Conservation (phyloP, 2,797 vertebrate genomes). For the Hypotaenidia philippensis region DNA sequence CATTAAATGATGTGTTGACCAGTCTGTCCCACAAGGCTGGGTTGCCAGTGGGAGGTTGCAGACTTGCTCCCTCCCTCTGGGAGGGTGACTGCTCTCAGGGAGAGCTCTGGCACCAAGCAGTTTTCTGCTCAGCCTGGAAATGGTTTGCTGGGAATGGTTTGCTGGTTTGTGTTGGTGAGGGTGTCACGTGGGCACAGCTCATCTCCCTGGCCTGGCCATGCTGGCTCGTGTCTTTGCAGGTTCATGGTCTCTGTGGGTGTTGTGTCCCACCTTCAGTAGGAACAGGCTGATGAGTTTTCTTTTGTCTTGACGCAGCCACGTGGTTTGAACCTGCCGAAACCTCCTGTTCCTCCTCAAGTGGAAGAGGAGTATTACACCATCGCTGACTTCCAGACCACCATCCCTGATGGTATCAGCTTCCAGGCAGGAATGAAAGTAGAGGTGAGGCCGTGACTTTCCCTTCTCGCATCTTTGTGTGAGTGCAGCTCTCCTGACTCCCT, state of each 20-base stretch:
- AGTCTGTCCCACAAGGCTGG: background rate
- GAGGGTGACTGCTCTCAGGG: background rate
- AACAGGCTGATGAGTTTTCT: background rate
- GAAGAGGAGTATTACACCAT: slow-evolving; percentile 99
- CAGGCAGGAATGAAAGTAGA: slow-evolving; percentile 97
- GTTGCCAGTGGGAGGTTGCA: background rate
- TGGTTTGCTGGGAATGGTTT: background rate
- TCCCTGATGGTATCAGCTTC: slow-evolving; percentile 98
- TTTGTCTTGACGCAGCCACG: slow-evolving; percentile 84
- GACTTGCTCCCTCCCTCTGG: background rate
- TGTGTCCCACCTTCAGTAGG: background rate
- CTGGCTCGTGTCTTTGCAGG: background rate
- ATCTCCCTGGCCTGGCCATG: background rate
- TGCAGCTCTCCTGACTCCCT: background rate
- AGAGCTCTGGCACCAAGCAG: background rate
- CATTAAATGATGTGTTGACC: background rate
- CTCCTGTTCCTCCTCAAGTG: slow-evolving; percentile 93
- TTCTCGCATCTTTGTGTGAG: background rate
- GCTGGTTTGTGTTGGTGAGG: background rate
- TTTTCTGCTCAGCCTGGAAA: background rate
- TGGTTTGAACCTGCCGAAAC: slow-evolving; percentile 93
- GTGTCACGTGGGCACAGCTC: background rate
- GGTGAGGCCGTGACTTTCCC: slow-evolving; percentile 78
- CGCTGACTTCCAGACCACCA: slow-evolving; percentile 97
- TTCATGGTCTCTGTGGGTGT: background rate